Percentiles rank a stretch among this genome's conserved stretches.
Conservation (phyloP, 1,140 invertebrate genomes). For the Drosophila pseudoobscura region DNA sequence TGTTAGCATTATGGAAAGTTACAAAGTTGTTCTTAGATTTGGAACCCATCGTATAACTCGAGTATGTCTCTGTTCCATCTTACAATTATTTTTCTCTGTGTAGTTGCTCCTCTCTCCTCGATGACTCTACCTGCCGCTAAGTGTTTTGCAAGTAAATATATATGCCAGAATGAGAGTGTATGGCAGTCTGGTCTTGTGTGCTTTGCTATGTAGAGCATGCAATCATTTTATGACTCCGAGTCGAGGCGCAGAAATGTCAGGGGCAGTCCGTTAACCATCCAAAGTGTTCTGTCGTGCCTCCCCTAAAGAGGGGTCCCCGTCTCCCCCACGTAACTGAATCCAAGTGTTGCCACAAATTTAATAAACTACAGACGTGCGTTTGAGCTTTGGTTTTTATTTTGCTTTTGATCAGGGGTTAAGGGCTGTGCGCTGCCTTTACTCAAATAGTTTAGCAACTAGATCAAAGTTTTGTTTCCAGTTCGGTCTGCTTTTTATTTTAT, state of each 20-base stretch:
- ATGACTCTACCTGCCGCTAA: conserved; percentile 73
- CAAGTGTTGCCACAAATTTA: conserved; percentile 79
- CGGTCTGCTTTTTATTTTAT: conserved; percentile 36
- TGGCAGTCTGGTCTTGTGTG: conserved; percentile 33
- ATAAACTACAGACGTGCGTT: conserved; percentile 78
- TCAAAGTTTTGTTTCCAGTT: conserved; percentile 64
- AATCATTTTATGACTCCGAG: conserved; percentile 78
- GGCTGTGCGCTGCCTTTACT: conserved; percentile 40
- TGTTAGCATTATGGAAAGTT: no score
- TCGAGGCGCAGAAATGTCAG: conserved; percentile 68
- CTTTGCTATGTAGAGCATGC: conserved; percentile 73
- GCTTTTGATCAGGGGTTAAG: conserved; percentile 29
- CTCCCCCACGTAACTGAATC: conserved; percentile 37
- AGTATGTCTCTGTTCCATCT: no score
- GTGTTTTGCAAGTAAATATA: conserved; percentile 65
- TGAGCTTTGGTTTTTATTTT: conserved; percentile 61
- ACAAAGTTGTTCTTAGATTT: no score
- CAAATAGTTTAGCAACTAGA: conserved; percentile 76
- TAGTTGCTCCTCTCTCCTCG: conserved; percentile 26
- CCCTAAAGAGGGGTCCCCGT: no score
- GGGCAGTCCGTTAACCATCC: conserved; percentile 60
- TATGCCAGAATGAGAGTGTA: conserved; percentile 4
- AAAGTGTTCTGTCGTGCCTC: conserved; percentile 20
- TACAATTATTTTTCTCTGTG: conserved; percentile 25
- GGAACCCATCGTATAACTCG: no score